Evolutionary conservation across 2,113 vertebrate genomes (phyloP).

Genomic region (Aplodontia rufa): DNA sequence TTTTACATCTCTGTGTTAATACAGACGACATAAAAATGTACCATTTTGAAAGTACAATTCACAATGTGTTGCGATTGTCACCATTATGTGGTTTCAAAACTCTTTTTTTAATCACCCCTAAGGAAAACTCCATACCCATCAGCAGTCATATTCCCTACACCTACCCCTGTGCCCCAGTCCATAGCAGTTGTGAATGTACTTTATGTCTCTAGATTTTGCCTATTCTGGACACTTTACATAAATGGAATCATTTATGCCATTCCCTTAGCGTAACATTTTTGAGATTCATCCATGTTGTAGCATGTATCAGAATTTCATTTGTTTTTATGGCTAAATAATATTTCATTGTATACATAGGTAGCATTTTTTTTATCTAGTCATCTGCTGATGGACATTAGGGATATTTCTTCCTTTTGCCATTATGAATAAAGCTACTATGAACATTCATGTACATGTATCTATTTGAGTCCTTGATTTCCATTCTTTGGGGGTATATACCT

Average conservation of each 20-base stretch:
- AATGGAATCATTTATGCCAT: background rate
- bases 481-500: background rate
- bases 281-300: background rate
- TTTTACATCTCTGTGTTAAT: background rate
- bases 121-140: background rate
- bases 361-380: background rate
- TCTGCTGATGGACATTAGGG: background rate
- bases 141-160: background rate
- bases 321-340: slow-evolving; percentile 21
- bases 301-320: background rate
- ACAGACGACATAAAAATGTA: background rate
- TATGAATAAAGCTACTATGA: background rate
- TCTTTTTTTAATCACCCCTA: background rate
- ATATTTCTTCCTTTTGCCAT: background rate
- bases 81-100: background rate
- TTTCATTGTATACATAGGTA: background rate
- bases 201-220: slow-evolving; percentile 17
- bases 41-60: background rate
- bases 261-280: background rate
- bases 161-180: background rate
- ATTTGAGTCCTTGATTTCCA: background rate
- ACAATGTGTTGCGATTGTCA: background rate
- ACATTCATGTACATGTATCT: background rate
- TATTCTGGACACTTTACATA: background rate
- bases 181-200: background rate